Conservation (phyloP, 2,888 invertebrate genomes). For the Dasypolia templi region DNA sequence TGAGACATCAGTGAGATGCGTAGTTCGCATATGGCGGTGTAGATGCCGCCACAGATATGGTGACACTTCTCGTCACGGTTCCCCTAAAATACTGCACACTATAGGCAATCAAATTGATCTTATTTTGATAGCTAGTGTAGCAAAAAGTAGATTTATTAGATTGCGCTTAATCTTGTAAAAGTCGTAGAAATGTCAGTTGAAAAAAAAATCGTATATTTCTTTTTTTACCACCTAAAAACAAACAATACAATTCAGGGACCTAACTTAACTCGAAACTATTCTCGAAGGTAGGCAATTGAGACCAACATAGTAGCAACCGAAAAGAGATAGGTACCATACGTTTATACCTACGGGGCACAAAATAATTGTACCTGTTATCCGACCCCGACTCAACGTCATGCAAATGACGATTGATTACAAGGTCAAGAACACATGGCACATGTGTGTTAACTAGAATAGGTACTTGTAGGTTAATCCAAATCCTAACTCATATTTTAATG, state of each 20-base stretch:
- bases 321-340: neutral
- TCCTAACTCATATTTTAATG: no score
- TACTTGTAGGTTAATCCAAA: no score
- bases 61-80: no score
- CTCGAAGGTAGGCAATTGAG: neutral
- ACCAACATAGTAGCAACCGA: neutral
- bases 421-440: neutral
- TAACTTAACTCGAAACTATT: no score
- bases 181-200: no score
- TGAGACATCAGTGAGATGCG: no score
- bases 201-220: no score
- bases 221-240: no score
- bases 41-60: no score
- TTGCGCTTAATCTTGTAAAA: neutral
- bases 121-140: neutral
- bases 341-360: neutral
- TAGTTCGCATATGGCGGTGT: no score
- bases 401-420: neutral
- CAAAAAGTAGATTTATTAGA: neutral
- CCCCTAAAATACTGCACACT: no score
- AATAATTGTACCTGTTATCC: conserved; percentile 5
- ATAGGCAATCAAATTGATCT: neutral
- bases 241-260: no score
- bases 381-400: neutral
- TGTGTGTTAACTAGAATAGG: neutral